Evolutionary conservation across 1,140 invertebrate species (phyloP).

Genomic region (Drosophila leontia): DNA sequence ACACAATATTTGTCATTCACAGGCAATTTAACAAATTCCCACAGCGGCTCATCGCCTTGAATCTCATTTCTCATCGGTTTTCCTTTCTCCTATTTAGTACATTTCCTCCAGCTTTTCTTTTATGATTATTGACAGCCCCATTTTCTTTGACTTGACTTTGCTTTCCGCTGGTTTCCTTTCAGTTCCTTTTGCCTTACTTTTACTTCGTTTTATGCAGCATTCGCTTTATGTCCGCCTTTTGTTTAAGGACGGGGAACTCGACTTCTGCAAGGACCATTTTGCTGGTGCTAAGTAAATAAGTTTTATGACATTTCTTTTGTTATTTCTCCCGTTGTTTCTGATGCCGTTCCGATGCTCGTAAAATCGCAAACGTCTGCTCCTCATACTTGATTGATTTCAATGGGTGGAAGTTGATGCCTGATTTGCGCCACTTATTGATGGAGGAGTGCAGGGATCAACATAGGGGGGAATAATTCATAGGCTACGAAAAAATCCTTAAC

Average conservation of each 20-base stretch:
- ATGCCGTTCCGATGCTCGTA: conserved; percentile 55
- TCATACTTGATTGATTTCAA: conserved; percentile 77
- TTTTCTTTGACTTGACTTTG: conserved; percentile 64
- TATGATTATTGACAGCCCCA: conserved; percentile 73
- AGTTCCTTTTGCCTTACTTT: not conserved
- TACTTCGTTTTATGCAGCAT: conserved; percentile 33
- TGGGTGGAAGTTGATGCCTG: conserved; percentile 32
- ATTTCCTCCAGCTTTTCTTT: conserved; percentile 28
- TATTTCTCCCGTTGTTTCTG: conserved; percentile 19
- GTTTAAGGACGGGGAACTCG: conserved; percentile 40
- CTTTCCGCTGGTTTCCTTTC: conserved; percentile 22
- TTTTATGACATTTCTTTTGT: conserved; percentile 76
- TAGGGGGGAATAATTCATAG: conserved; percentile 37
- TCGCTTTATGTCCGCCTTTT: conserved; percentile 66
- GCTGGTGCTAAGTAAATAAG: conserved; percentile 80
- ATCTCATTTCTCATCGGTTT: conserved; percentile 18
- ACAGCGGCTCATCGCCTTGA: conserved; percentile 6
- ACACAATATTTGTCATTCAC: conserved; percentile 83
- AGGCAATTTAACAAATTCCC: conserved; percentile 80
- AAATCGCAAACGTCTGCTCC: conserved; percentile 64
- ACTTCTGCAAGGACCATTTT: conserved; percentile 48
- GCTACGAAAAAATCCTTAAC: not conserved
- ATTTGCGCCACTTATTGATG: conserved; percentile 35
- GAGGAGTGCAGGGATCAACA: conserved; percentile 19
- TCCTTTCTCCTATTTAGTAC: not conserved